These are phyloP conservation scores for Eupithecia pulchellata DNA, from an alignment of 2,888 invertebrate species.

Conservation along the genomic window DNA sequence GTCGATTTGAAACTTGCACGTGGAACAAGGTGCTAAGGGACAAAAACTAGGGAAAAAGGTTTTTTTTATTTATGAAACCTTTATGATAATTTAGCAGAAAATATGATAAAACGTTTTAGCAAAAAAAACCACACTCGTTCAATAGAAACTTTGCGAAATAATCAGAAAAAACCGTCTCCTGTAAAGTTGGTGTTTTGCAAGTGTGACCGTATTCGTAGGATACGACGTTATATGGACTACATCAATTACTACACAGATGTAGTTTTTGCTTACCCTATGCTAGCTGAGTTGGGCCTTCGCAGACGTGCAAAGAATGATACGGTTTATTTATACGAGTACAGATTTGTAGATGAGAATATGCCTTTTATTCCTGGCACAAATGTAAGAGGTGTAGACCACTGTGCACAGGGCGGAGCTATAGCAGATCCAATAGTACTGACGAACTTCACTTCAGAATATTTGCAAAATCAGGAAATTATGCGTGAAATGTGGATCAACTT, in stretches of 20 bases:
- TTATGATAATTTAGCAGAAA: no score
- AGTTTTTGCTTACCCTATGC: constrained; percentile 17
- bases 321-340: constrained; percentile 25
- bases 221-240: constrained; percentile 18
- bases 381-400: neutral
- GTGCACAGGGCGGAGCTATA: neutral
- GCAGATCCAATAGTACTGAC: neutral
- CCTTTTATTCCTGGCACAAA: constrained; percentile 13
- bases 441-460: constrained; percentile 3
- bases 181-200: no score
- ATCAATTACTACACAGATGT: constrained; percentile 24
- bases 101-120: no score
- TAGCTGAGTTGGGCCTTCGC: constrained; percentile 9
- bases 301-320: constrained; percentile 9
- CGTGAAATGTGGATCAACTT: constrained; percentile 14
- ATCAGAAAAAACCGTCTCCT: no score
- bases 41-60: no score
- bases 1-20: no score
- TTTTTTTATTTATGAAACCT: no score
- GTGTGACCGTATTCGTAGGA: no score
- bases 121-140: no score
- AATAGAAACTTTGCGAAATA: no score
- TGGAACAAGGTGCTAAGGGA: no score
- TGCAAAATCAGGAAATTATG: neutral
- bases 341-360: constrained; percentile 15